Base-by-base conservation (phyloP, 2,888 invertebrate genomes). In the Eudemis profundana region DNA sequence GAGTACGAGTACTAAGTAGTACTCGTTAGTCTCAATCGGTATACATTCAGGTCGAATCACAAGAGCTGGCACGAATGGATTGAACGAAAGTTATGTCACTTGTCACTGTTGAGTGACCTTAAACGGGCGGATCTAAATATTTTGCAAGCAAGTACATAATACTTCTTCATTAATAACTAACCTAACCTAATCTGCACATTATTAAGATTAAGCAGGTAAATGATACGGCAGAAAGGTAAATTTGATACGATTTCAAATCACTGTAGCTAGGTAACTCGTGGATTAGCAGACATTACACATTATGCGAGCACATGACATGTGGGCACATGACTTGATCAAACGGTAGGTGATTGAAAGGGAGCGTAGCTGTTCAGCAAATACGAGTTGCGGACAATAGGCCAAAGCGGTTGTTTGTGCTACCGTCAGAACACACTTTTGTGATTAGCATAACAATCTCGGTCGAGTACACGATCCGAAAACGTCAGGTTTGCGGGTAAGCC, bases 291-390 rank as follows among this genome's bases (percentile, higher is more conserved):
- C 71, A 78, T 79, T 77, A 76, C 50, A 8, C 76, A 78, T 79
- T 77, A 78, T 74, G 19, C 3, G 42, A 49, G 46, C 42, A 57
- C 46, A 36, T 19, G 51, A 17, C 75, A 73, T 70, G 72, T 70
- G 72, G 75, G 73, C 72, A 70, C 64, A 67, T 66, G 64, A 65
- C 61, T 72, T 83, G 78, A 84, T 82, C 81, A 81, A 82, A 80
- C 82, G 77, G 70, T 75, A 74, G 74, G 72, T 76, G 83, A 86
- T 86, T 88, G 85, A 86, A 86, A 85, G 84, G 80, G 79, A 84
- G 79, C 76, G 81, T 72, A 74, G 76, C 73, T 73, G 75, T 70
- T 73, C 74, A 68, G 75, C 78, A 86, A 86, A 86, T 83, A 86
- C 71, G 77, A 84, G 81, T 78, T 81, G 78, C 81, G 82, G 81